These are phyloP conservation scores for Drosophila arawakana DNA, from an alignment of 1,140 invertebrate genomes.

Conservation along the genomic window DNA sequence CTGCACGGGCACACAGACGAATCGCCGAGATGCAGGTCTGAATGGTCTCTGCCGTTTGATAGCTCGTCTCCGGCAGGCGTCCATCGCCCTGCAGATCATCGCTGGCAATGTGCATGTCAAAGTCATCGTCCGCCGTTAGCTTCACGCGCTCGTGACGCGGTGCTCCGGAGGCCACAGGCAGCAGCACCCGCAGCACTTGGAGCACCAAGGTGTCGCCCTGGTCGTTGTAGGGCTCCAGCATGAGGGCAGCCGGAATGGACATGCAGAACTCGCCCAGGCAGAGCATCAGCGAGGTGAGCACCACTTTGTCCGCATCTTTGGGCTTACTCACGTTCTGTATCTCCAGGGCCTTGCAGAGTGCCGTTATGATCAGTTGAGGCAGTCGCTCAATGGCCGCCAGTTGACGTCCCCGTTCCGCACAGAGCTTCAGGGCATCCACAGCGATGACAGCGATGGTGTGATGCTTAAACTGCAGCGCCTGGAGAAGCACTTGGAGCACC, in stretches of 20 bases:
- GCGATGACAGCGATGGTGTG: conserved; percentile 83
- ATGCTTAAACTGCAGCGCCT: conserved; percentile 90
- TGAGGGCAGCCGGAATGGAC: conserved; percentile 77
- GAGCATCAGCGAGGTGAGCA: conserved; percentile 93
- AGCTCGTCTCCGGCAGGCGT: conserved; percentile 79
- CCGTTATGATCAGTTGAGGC: conserved; percentile 79
- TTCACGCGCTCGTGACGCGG: conserved; percentile 79
- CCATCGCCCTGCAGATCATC: conserved; percentile 87
- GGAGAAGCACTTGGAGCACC: conserved; percentile 93
- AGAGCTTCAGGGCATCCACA: conserved; percentile 78
- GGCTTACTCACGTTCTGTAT: conserved; percentile 82
- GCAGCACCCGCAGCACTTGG: conserved; percentile 85
- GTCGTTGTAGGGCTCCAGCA: conserved; percentile 73
- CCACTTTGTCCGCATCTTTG: conserved; percentile 88
- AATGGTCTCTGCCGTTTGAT: conserved; percentile 84
- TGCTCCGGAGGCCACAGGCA: conserved; percentile 84
- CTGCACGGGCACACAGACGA: conserved; percentile 89
- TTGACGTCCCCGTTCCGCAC: conserved; percentile 73
- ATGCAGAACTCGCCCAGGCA: conserved; percentile 98
- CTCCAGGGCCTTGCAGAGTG: conserved; percentile 79
- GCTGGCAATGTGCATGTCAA: conserved; percentile 89
- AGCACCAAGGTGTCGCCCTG: conserved; percentile 86
- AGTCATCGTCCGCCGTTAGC: conserved; percentile 86
- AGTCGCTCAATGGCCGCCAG: conserved; percentile 75
- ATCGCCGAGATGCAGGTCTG: conserved; percentile 86